These are phyloP conservation scores for Pheucticus melanocephalus DNA, from an alignment of 2,113 vertebrate species.

Conservation along the genomic window DNA sequence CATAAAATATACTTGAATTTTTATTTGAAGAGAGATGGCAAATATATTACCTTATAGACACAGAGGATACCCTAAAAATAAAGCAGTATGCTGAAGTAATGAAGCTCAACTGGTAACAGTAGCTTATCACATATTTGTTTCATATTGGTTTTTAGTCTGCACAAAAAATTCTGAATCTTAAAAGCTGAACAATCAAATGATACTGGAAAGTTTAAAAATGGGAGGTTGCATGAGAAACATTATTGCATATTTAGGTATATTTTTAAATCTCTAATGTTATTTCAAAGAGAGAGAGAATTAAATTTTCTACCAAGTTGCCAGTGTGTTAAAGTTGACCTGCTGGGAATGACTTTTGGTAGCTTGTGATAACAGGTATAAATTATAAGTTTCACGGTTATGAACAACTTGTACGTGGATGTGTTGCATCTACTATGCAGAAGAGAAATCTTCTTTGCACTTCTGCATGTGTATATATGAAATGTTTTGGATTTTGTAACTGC, in stretches of 20 bases:
- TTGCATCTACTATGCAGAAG: not conserved
- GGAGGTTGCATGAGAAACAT: not conserved
- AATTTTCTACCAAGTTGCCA: not conserved
- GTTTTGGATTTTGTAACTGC: not conserved
- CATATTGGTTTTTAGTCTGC: not conserved
- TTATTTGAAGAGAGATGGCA: not conserved
- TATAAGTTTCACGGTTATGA: conserved; percentile 18
- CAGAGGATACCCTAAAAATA: not conserved
- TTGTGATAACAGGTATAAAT: conserved; percentile 26
- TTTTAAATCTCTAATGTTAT: not conserved
- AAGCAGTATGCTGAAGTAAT: not conserved
- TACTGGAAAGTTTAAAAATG: not conserved
- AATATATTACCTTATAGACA: not conserved
- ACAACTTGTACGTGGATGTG: not conserved
- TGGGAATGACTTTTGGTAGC: not conserved
- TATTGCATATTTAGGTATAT: not conserved
- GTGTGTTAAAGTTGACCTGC: not conserved
- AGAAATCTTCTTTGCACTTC: not conserved
- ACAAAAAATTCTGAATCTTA: not conserved
- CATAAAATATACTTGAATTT: not conserved
- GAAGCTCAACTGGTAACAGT: not conserved
- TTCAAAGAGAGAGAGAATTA: conserved; percentile 12
- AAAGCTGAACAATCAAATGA: not conserved
- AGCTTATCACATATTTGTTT: not conserved
- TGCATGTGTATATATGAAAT: not conserved